Base-by-base conservation (phyloP, 1,140 invertebrate genomes). In the Aphelenchoides besseyi region DNA sequence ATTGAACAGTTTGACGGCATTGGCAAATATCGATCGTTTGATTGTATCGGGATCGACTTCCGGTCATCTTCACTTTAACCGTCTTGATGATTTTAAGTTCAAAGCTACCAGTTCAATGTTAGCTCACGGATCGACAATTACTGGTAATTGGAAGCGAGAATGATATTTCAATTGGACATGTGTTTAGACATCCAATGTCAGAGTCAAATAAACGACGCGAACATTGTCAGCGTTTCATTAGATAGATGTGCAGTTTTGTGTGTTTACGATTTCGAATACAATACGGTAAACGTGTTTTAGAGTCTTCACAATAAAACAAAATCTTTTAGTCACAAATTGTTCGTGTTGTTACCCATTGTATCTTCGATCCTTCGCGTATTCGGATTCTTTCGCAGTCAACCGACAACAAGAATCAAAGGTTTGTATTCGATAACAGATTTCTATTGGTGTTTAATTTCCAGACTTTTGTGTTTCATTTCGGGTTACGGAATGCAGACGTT, bases 401-500 rank as follows among this genome's bases (percentile, higher is more conserved):
- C n/a, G 16, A 66, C 12, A 16, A 66, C 30, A 33, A 66, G 36
- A 66, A 66, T 26, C 16, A 18, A 61, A 30, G 59, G n/a, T 61
- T 1, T 61, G n/a, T n/a, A n/a, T 30, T n/a, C n/a, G n/a, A n/a
- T n/a, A n/a, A n/a, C n/a, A n/a, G n/a, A 30, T 61, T 18, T 2
- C 2, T 41, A 9, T 9, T 61, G 18, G 59, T 36, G 1, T 36
- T 1, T 26, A 59, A 59, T 61, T 61, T 61, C 28, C 30, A 61
- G 59, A 30, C n/a, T 18, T 28, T n/a, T 18, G 1, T 33, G 2
- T 3, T 12, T 66, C 2, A 29, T 66, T 29, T n/a, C 63, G 23
- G 63, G 63, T n/a, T 66, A 66, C 63, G 63, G 63, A 63, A 26
- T 66, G 1, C 28, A 66, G 32, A 36, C 63, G 2, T 16, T 66